Evolutionary conservation across 2,113 vertebrate species (phyloP), one percentile per base, ranked within the genome.

Genomic region (Callaeas wilsoni): DNA sequence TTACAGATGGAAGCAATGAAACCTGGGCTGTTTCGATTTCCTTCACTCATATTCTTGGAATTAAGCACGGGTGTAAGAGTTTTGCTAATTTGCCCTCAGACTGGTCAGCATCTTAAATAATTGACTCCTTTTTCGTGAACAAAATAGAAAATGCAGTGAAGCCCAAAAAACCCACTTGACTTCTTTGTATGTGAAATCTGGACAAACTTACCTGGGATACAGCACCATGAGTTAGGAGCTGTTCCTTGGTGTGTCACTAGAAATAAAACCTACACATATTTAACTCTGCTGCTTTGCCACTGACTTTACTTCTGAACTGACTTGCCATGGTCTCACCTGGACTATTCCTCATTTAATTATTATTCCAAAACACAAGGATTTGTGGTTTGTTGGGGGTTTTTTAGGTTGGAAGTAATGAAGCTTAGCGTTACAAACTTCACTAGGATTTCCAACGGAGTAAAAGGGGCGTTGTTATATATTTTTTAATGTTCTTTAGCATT

Each of bases 1-100:
- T 18, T 78, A 44, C 80, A 90, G 94, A 67, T 89, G 91, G 94
- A 64, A 89, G 69, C 47, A 71, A 89, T 93, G 89, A 85, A 83
- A 69, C 63, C 62, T 33, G 6, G 4, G 8, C n/a, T 21, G 44
- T 33, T 82, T 4, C 13, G 20, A 23, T 35, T 86, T 18, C 60
- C 55, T 64, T 29, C 49, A 47, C 27, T 55, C 52, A 19, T 52
- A 30, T 16, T 37, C 83, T 55, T 55, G 59, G 67, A 83, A 80
- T 80, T 5, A 67, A 46, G 73, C 63, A 71, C 0, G 2, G 2
- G 7, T 69, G 21, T 12, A 16, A 86, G 68, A 33, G 64, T 22
- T 90, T 35, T 74, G 90, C 69, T 90, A 33, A 63, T 69, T 80
- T 67, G 71, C 37, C 42, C 56, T 74, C 47, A 26, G 50, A 10